phyloP scores from a whole-genome alignment of 2,797 vertebrate species.

The Aythya fuligula region DNA sequence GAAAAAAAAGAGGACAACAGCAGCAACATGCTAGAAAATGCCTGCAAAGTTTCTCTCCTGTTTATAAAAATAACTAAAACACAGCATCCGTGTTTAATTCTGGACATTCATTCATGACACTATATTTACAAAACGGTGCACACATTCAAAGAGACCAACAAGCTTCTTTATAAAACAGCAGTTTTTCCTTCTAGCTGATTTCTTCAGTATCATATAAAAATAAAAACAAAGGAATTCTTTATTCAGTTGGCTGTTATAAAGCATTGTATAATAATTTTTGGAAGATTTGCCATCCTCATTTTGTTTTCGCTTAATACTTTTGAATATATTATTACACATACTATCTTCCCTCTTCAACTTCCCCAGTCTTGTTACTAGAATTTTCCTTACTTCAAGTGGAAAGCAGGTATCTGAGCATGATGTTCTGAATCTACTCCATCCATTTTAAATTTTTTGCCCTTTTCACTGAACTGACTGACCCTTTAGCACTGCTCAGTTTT shows the following conservation, averaged over 20 bases:
- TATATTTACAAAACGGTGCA: neutral
- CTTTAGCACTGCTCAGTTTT: neutral
- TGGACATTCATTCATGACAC: neutral
- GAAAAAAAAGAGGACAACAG: neutral
- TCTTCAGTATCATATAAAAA: neutral
- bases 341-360: neutral
- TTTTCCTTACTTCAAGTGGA: neutral
- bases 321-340: neutral
- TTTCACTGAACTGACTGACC: neutral
- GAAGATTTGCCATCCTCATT: neutral
- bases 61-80: neutral
- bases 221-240: neutral
- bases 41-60: neutral
- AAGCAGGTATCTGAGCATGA: neutral
- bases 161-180: neutral
- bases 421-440: neutral
- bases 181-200: neutral
- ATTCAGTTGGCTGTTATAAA: neutral
- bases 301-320: neutral
- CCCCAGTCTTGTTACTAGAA: neutral
- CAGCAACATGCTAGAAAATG: neutral
- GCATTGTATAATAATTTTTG: neutral
- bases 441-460: slow-evolving; percentile 16
- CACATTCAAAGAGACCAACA: neutral
- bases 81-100: neutral